These are phyloP conservation scores for Xenotilapia flavipinnis DNA, from an alignment of 2,113 vertebrate genomes.

Conservation along the genomic window DNA sequence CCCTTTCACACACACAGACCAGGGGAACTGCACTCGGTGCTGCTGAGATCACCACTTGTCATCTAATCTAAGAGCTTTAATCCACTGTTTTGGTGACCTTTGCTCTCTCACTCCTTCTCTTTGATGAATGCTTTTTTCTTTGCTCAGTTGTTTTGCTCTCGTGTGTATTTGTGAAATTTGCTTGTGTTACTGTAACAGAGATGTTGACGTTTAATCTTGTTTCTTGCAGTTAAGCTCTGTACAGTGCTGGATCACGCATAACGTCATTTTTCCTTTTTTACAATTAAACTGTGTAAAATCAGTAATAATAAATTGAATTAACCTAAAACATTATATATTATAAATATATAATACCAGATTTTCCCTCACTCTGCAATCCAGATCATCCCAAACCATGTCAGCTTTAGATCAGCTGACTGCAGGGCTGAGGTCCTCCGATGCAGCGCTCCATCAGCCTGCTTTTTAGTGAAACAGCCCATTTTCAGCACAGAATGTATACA, in stretches of 20 bases:
- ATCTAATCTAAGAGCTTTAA: slow-evolving; percentile 56
- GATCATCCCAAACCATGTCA: neutral
- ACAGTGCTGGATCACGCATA: neutral
- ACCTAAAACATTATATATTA: neutral
- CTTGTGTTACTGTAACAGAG: neutral
- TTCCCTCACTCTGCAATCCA: neutral
- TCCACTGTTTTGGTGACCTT: slow-evolving; percentile 23
- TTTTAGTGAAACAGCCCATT: neutral
- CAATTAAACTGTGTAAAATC: neutral
- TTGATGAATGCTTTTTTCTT: neutral
- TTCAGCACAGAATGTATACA: neutral
- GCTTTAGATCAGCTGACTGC: neutral
- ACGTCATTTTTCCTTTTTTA: neutral
- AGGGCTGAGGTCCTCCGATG: neutral
- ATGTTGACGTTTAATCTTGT: neutral
- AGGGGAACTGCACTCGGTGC: slow-evolving; percentile 48
- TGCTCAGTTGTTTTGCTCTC: neutral
- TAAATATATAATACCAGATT: neutral
- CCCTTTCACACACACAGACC: neutral
- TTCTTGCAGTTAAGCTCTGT: neutral
- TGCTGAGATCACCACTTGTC: slow-evolving; percentile 48
- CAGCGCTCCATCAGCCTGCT: neutral
- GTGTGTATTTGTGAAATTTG: neutral
- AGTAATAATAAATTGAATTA: neutral
- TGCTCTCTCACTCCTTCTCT: neutral